Evolutionary conservation across 2,888 invertebrate species (phyloP).

Genomic region (Amiota communis): DNA sequence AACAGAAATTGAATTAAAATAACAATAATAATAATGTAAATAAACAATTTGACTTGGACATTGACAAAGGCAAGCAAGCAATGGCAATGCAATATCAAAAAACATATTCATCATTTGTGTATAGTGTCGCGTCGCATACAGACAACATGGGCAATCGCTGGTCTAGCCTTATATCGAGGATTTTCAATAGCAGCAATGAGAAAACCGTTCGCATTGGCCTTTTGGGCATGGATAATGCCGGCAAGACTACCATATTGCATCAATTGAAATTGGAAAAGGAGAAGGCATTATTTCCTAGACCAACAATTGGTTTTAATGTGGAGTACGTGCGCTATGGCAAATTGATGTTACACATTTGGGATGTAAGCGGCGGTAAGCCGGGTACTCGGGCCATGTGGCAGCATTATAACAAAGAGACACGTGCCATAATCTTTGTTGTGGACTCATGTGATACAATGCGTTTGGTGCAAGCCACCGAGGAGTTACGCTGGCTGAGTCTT

Average conservation of each 20-base stretch:
- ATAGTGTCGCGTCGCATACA: background rate
- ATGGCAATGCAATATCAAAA: no score
- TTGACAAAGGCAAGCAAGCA: no score
- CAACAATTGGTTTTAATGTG: slow-evolving; percentile 62
- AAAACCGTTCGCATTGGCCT: slow-evolving; percentile 54
- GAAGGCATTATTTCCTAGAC: slow-evolving; percentile 46
- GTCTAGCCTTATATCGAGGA: slow-evolving; percentile 37
- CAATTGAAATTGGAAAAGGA: slow-evolving; percentile 55
- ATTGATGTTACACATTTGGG: slow-evolving; percentile 58
- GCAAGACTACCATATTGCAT: slow-evolving; percentile 62
- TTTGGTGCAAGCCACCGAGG: slow-evolving; percentile 49
- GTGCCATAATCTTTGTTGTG: slow-evolving; percentile 58
- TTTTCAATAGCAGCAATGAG: slow-evolving; percentile 38
- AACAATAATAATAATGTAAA: no score
- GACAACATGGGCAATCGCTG: slow-evolving; percentile 21
- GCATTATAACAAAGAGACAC: slow-evolving; percentile 56
- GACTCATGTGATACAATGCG: slow-evolving; percentile 54
- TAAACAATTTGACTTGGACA: no score
- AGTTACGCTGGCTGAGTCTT: slow-evolving; percentile 50
- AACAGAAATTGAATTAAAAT: no score
- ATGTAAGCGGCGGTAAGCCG: slow-evolving; percentile 58
- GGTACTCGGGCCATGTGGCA: slow-evolving; percentile 56
- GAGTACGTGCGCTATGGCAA: slow-evolving; percentile 56
- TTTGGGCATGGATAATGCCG: slow-evolving; percentile 61
- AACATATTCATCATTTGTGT: no score